Conservation (phyloP, 2,888 invertebrate species). For the Aradus depressus region DNA sequence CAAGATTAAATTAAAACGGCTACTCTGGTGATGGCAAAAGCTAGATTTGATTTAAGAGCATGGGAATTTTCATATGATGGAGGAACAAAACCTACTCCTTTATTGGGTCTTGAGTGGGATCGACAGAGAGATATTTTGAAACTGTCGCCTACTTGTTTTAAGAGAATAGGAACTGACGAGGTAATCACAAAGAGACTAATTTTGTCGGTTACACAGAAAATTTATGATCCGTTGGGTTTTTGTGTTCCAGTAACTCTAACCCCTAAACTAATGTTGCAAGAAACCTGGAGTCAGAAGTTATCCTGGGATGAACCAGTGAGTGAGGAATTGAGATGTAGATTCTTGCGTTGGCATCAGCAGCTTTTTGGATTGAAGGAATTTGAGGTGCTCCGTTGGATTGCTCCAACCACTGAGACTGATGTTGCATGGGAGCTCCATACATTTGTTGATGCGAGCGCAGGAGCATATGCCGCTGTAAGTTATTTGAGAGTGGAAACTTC, state of each 20-base stretch:
- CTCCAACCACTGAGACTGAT: no score
- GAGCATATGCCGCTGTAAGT: constrained; percentile 32
- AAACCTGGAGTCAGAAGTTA: no score
- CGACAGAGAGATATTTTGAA: background rate
- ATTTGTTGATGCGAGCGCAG: constrained; percentile 32
- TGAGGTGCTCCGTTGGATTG: no score
- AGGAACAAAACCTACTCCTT: background rate
- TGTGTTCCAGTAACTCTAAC: constrained; percentile 24
- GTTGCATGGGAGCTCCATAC: constrained; percentile 31
- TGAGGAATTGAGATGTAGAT: background rate
- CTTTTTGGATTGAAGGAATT: no score
- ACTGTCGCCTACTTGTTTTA: background rate
- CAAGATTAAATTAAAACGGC: constrained; percentile 7
- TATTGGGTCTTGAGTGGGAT: constrained; percentile 12
- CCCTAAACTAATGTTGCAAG: no score
- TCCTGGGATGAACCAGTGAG: constrained; percentile 16
- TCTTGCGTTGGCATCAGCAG: no score
- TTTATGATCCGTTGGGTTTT: constrained; percentile 31
- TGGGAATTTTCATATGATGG: constrained; percentile 7
- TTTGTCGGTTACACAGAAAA: constrained; percentile 24
- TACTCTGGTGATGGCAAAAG: constrained; percentile 1
- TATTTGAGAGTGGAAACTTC: constrained; percentile 28
- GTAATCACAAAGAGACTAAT: constrained; percentile 6
- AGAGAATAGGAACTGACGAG: background rate
- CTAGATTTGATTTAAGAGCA: constrained; percentile 11